A percentile compares a stretch with the other conserved stretches of the same genome.
Evolutionary conservation across 2,797 vertebrate genomes (phyloP).

Genomic region (Squalus acanthias): DNA sequence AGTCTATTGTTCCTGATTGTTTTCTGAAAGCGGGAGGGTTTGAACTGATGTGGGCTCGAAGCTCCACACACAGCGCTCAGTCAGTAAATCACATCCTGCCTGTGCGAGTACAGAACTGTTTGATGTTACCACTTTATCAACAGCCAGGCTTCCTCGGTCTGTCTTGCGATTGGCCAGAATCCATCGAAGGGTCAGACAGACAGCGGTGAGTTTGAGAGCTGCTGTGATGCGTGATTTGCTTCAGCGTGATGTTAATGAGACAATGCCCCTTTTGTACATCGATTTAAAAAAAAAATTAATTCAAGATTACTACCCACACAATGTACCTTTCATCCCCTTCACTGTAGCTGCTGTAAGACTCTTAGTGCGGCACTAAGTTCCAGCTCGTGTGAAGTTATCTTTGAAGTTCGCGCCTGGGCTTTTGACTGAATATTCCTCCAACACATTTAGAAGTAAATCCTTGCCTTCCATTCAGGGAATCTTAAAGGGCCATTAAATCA

Average conservation of each 20-base stretch:
- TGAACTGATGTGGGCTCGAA: neutral
- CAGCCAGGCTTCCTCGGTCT: constrained; percentile 6
- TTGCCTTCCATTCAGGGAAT: neutral
- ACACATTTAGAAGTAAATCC: neutral
- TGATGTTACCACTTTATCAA: constrained; percentile 24
- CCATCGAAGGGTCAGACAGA: neutral
- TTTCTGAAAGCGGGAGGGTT: neutral
- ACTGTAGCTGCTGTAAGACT: neutral
- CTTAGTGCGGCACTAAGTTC: neutral
- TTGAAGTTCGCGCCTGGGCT: neutral
- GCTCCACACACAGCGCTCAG: neutral
- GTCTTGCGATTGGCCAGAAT: constrained; percentile 11
- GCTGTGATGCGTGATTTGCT: neutral
- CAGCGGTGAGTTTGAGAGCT: constrained; percentile 17
- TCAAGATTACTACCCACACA: constrained; percentile 16
- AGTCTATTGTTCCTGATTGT: neutral
- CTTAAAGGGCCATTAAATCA: neutral
- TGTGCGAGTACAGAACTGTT: neutral
- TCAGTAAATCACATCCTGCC: constrained; percentile 24
- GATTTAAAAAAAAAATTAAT: neutral
- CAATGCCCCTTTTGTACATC: neutral
- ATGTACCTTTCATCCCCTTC: constrained; percentile 9
- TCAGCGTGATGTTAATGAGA: neutral
- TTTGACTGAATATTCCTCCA: neutral
- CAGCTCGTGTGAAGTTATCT: neutral